Conservation (phyloP, 2,113 vertebrate genomes). For the Rafetus swinhoei region DNA sequence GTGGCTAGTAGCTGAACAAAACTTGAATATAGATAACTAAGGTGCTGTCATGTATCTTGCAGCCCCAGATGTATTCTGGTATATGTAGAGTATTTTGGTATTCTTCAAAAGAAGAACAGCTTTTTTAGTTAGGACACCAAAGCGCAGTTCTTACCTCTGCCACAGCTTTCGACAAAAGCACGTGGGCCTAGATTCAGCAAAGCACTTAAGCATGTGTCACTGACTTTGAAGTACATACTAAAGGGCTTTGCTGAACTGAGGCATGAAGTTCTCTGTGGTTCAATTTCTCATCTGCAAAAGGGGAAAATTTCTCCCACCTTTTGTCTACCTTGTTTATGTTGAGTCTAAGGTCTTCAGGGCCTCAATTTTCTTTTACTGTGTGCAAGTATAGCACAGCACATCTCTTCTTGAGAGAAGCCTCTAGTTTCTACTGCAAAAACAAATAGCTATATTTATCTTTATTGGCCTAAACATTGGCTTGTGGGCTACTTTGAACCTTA, state of each 20-base stretch:
- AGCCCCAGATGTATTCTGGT: background rate
- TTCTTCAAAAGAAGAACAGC: background rate
- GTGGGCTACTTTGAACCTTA: background rate
- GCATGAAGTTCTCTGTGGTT: background rate
- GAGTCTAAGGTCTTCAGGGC: background rate
- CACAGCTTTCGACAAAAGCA: background rate
- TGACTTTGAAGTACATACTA: background rate
- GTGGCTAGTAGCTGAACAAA: background rate
- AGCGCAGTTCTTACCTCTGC: background rate
- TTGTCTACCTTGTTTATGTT: accelerated
- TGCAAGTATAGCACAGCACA: background rate
- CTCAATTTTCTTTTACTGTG: background rate
- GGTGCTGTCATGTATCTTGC: background rate
- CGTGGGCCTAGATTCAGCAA: background rate
- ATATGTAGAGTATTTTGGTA: background rate
- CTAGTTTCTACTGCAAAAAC: background rate
- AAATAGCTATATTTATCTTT: background rate
- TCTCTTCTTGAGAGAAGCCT: background rate
- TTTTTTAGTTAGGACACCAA: background rate
- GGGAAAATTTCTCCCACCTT: background rate
- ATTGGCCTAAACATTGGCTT: background rate
- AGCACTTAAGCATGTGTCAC: background rate
- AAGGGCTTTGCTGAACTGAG: background rate
- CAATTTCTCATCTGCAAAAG: background rate
- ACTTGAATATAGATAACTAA: too few relatives aligned